phyloP scores from a whole-genome alignment of 2,113 vertebrate species.

The Oreochromis tanganicae region DNA sequence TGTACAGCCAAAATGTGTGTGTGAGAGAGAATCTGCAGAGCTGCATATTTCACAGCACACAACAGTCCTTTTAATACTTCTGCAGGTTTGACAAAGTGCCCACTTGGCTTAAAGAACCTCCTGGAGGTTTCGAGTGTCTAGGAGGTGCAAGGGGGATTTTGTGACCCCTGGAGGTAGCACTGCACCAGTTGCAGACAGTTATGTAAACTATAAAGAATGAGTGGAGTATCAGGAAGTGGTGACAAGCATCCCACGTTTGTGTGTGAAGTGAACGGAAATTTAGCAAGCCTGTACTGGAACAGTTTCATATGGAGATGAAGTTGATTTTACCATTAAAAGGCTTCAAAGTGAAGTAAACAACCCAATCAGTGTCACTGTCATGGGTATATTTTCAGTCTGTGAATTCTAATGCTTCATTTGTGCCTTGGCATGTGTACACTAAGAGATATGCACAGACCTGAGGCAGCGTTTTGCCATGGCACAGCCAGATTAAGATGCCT shows the following conservation, averaged over 20 bases:
- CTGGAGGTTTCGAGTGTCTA: background rate
- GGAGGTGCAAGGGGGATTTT: background rate
- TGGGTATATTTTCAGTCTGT: constrained; percentile 2
- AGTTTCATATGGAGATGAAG: background rate
- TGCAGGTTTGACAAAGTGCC: background rate
- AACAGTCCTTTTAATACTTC: background rate
- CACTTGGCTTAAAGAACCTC: background rate
- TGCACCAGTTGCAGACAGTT: background rate
- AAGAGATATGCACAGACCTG: background rate
- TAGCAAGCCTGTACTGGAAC: background rate
- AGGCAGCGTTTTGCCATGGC: background rate
- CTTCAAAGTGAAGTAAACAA: constrained; percentile 35
- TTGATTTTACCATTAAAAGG: constrained; percentile 10
- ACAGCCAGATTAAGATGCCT: background rate
- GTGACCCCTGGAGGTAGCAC: background rate
- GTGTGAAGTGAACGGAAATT: background rate
- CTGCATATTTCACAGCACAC: background rate
- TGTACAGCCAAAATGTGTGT: background rate
- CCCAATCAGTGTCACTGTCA: background rate
- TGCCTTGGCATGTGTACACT: background rate
- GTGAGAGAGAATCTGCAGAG: background rate
- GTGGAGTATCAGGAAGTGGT: background rate
- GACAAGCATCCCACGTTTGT: background rate
- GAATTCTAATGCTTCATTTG: background rate
- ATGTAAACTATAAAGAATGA: background rate